These are phyloP conservation scores for Laterallus jamaicensis DNA, from an alignment of 2,113 vertebrate species.

Conservation along the genomic window DNA sequence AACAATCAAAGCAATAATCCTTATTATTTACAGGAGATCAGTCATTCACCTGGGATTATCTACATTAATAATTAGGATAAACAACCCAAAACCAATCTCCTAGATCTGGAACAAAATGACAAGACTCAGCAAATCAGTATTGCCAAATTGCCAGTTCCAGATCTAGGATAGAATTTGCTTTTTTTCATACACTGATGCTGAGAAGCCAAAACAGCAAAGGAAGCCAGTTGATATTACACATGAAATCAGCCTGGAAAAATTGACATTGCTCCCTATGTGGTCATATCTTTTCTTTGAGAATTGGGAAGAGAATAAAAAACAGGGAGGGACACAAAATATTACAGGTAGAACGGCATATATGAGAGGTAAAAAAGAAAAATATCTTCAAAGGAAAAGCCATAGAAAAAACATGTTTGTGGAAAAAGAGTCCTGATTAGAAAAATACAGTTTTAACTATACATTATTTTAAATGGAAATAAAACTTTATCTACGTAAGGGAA, in stretches of 20 bases:
- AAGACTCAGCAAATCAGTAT: background rate
- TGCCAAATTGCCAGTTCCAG: background rate
- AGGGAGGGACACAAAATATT: background rate
- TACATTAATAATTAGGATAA: background rate
- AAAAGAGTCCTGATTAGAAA: background rate
- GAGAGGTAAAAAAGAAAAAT: background rate
- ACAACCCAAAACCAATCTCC: background rate
- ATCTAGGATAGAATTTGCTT: background rate
- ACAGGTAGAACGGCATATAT: fast-evolving
- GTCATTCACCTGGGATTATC: background rate
- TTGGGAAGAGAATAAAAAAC: background rate
- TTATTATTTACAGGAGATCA: background rate
- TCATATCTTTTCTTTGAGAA: background rate
- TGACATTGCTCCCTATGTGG: background rate
- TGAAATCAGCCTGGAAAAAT: background rate
- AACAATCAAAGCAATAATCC: background rate
- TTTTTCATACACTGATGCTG: background rate
- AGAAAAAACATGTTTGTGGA: background rate
- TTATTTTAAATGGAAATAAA: background rate
- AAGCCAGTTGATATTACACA: background rate
- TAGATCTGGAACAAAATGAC: background rate
- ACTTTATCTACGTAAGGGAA: background rate
- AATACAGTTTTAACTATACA: background rate
- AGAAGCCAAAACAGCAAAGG: background rate
- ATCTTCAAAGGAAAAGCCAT: background rate